Evolutionary conservation across 2,113 vertebrate genomes (phyloP), one percentile per base, ranked within the genome.

Genomic region (Platysteira castanea): DNA sequence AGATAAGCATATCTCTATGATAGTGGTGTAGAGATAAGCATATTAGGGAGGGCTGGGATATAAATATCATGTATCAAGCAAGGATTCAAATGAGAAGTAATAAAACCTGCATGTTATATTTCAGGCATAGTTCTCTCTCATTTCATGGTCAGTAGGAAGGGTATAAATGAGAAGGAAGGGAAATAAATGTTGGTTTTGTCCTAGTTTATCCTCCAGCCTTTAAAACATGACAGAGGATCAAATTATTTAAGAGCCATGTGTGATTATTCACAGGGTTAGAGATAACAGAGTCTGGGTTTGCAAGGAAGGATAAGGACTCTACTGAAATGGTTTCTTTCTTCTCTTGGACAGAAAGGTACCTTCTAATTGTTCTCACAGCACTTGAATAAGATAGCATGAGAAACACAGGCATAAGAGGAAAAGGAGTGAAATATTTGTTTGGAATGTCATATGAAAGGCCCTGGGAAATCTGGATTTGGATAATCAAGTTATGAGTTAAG

Each of bases 401-500:
- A 74, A 91, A 74, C 13, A 19, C 4, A 57, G 21, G 19, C 11
- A 0, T 52, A 74, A 67, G 59, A 81, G 54, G 59, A 82, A 83
- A 91, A 94, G 14, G 42, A 89, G 52, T 54, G n/a, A 83, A 86
- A 47, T 80, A 42, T 83, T 94, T 93, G 28, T 77, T 86, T 88
- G 68, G 59, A 88, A 63, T 67, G 23, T 81, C 54, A 80, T 59
- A 33, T 1, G 33, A 74, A 54, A 90, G 15, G 54, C 63, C 22
- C 24, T 74, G 33, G 22, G n/a, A 95, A 91, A 83, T 93, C 37
- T 89, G 70, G 20, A 54, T 93, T 94, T 95, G 57, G 67, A 67
- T 91, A 94, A 95, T 63, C 75, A 95, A 91, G 89, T 91, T 90
- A 83, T 54, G 49, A 85, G 31, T 82, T 85, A 53, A 87, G 28